phyloP scores from a whole-genome alignment of 1,140 invertebrate species.

The Geopemphigus sp. region DNA sequence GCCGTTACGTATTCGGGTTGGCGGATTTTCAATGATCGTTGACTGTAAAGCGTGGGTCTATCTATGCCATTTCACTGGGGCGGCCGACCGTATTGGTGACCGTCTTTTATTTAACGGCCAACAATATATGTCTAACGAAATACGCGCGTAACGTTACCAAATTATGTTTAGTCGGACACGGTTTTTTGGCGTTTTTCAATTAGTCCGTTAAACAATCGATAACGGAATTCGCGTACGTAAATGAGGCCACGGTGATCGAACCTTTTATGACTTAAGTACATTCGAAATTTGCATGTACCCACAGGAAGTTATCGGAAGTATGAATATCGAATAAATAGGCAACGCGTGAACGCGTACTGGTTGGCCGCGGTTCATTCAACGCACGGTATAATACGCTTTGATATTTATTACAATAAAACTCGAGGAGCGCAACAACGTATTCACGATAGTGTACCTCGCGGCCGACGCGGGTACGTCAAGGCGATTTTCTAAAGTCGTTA shows the following conservation, averaged over 20 bases:
- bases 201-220: too few species aligned
- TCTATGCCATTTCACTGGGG: neutral
- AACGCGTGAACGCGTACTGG: neutral
- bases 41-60: slow-evolving; percentile 32
- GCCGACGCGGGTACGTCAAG: neutral
- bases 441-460: too few species aligned
- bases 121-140: neutral
- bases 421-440: too few species aligned
- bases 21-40: slow-evolving; percentile 23
- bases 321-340: neutral
- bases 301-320: neutral
- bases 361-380: neutral
- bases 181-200: too few species aligned
- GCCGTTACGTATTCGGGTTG: slow-evolving; percentile 37
- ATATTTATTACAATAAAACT: too few species aligned
- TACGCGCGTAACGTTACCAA: too few species aligned
- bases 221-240: too few species aligned
- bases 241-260: too few species aligned
- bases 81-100: neutral
- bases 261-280: too few species aligned
- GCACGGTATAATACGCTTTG: neutral
- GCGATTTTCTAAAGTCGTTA: neutral
- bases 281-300: too few species aligned
- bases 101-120: neutral
- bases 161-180: too few species aligned